Conservation (phyloP, 2,113 vertebrate genomes). For the Heterocephalus glaber region DNA sequence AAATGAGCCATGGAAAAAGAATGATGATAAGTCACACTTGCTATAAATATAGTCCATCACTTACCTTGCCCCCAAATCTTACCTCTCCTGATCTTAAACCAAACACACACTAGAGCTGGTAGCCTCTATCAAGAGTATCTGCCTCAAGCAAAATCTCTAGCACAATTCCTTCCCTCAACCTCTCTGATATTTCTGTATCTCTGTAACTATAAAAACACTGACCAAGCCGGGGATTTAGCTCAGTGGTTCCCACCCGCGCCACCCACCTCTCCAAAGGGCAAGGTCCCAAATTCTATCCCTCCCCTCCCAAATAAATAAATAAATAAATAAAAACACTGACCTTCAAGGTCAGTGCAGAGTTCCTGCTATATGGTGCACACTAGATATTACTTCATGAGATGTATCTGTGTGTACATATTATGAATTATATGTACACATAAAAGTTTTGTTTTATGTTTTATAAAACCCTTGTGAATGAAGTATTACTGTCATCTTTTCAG, state of each 20-base stretch:
- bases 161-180: background rate
- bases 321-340: constrained; percentile 27
- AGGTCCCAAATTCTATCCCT: no score
- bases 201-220: constrained; percentile 3
- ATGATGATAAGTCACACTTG: background rate
- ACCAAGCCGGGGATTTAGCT: no score
- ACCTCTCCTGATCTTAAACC: background rate
- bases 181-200: constrained; percentile 27
- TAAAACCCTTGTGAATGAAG: constrained; percentile 45
- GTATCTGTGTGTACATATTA: background rate
- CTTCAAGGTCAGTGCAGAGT: constrained; percentile 1
- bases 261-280: no score
- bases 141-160: constrained; percentile 28
- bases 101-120: background rate
- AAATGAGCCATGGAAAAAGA: constrained; percentile 43
- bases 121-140: background rate
- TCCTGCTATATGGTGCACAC: constrained; percentile 33
- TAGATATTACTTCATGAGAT: constrained; percentile 48
- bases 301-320: no score
- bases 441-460: background rate
- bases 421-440: background rate
- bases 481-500: constrained; percentile 21
- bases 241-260: no score
- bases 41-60: background rate
- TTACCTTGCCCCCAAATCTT: constrained; percentile 15